Percentiles rank a stretch among this genome's conserved stretches.
These are phyloP conservation scores for Ceraclea dissimilis DNA, from an alignment of 2,888 invertebrate genomes.

Conservation along the genomic window DNA sequence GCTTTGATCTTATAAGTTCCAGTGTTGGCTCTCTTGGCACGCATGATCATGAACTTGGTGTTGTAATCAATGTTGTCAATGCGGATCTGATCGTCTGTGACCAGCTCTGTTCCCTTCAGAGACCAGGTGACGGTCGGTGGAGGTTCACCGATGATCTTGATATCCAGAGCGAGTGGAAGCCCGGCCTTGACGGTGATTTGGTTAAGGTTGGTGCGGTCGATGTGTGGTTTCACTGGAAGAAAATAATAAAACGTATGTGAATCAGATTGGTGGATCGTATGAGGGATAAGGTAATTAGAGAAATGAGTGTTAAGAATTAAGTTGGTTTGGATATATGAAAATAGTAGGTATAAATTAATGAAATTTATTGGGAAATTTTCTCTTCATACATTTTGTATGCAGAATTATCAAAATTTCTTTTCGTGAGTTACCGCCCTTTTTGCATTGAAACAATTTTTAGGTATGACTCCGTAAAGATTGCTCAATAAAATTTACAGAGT, in stretches of 20 bases:
- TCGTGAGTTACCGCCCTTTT: no score
- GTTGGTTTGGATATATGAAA: background rate
- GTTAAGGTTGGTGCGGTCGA: constrained; percentile 84
- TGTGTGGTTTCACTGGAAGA: constrained; percentile 79
- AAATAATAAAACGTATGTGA: constrained; percentile 4
- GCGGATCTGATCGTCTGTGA: constrained; percentile 55
- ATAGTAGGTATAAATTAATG: no score
- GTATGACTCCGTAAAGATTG: no score
- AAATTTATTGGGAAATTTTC: no score
- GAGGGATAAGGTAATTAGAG: no score
- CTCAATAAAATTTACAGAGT: no score
- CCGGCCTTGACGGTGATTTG: constrained; percentile 82
- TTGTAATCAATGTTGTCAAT: constrained; percentile 84
- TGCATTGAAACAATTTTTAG: no score
- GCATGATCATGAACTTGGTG: constrained; percentile 80
- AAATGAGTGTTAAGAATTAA: background rate
- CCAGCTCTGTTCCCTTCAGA: constrained; percentile 63
- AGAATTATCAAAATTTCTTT: no score
- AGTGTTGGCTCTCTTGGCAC: constrained; percentile 70
- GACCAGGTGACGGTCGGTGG: constrained; percentile 88
- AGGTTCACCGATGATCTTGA: constrained; percentile 89
- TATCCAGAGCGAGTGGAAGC: constrained; percentile 76
- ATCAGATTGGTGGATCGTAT: no score
- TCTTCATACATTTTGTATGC: no score
- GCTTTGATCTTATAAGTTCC: constrained; percentile 87